Conservation (phyloP, 1,140 invertebrate genomes). For the Drosophila sp. region DNA sequence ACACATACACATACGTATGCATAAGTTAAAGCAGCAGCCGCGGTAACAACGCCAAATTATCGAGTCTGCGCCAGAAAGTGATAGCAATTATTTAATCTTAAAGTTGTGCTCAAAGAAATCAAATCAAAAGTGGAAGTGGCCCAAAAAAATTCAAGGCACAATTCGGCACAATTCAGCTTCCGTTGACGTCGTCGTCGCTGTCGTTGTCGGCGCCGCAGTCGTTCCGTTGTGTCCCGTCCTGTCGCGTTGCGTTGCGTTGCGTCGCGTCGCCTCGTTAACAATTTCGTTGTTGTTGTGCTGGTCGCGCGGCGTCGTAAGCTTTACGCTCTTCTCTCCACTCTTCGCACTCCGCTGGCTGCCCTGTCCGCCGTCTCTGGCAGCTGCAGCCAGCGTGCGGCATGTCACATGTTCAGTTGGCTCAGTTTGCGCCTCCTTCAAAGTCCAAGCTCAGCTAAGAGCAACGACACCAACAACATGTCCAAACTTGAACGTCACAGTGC, state of each 20-base stretch:
- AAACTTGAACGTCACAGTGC: not conserved
- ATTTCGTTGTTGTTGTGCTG: conserved; percentile 15
- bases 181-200: conserved; percentile 1
- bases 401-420: conserved; percentile 10
- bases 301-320: conserved; percentile 16
- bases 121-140: conserved; percentile 37
- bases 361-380: conserved; percentile 1
- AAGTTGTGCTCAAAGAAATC: conserved; percentile 42
- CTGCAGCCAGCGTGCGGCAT: conserved; percentile 13
- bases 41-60: conserved; percentile 78
- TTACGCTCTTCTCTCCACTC: not conserved
- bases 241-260: conserved; percentile 1
- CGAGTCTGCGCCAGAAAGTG: conserved; percentile 76
- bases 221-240: not conserved
- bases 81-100: conserved; percentile 69
- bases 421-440: not conserved
- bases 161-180: not conserved
- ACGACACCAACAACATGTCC: conserved; percentile 5
- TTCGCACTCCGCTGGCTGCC: conserved; percentile 2
- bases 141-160: conserved; percentile 27
- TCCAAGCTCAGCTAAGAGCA: not conserved
- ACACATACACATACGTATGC: conserved; percentile 25
- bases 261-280: conserved; percentile 14
- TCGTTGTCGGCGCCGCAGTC: not conserved
- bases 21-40: conserved; percentile 46